Conservation (phyloP, 2,113 vertebrate genomes). For the Macroglossus sobrinus region DNA sequence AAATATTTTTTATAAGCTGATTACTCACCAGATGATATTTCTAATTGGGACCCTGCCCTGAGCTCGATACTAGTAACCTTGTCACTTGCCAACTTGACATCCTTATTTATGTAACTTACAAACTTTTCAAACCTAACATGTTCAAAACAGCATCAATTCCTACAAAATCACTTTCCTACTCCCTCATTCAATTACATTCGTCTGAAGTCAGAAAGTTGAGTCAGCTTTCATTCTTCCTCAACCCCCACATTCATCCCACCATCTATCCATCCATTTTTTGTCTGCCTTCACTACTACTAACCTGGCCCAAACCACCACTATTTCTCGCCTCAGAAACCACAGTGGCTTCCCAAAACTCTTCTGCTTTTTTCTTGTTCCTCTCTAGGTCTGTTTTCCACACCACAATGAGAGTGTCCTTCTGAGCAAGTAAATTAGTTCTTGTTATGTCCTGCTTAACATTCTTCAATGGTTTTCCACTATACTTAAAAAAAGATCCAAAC, state of each 20-base stretch:
- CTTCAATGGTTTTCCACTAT: background rate
- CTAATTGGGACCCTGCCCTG: background rate
- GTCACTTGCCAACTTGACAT: background rate
- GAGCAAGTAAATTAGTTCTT: background rate
- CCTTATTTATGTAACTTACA: background rate
- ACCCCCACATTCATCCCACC: background rate
- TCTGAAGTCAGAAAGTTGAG: background rate
- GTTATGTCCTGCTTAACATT: background rate
- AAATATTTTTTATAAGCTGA: background rate
- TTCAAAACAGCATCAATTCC: background rate
- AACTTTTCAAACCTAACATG: background rate
- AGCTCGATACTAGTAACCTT: background rate
- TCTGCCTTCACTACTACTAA: background rate
- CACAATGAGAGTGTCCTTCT: background rate
- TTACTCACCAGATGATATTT: background rate
- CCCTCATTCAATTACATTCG: background rate
- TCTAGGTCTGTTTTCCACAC: background rate
- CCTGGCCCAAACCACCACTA: background rate
- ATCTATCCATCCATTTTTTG: background rate
- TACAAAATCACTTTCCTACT: background rate
- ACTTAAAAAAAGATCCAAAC: background rate
- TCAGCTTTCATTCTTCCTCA: background rate
- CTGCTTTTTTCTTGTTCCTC: background rate
- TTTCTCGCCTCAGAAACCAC: background rate
- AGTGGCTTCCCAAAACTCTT: background rate